Base-by-base conservation (phyloP, 2,113 vertebrate genomes). In the Opisthocomus hoazin region DNA sequence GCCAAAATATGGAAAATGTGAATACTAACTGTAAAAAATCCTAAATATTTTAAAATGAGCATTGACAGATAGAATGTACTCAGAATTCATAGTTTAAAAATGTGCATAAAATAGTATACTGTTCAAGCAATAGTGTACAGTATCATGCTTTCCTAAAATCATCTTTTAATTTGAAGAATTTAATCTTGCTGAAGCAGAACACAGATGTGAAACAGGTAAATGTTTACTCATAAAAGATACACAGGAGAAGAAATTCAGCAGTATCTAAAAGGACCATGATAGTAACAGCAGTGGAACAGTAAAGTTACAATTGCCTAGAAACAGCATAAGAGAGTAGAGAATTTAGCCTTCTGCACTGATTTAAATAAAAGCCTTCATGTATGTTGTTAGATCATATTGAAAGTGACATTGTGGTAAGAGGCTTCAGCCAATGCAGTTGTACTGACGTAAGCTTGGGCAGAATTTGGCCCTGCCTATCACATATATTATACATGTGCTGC, bases 341-440 rank as follows among this genome's bases (percentile, higher is more conserved):
- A 81, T 37, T 20, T 36, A 70, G 58, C 39, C 46, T 78, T 50
- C 20, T 91, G 75, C 54, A 73, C 9, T 12, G 39, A 89, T 75
- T 95, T 84, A 96, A 95, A 91, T 68, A 84, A 82, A 92, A 92
- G 29, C 46, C 43, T 80, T 68, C 27, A 22, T 36, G 10, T 15
- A 32, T 29, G 43, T 83, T 93, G 87, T 94, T 94, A 71, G 76
- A 81, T 54, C 34, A 36, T 83, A 86, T 87, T 89, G 56, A 39
- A 96, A 94, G 76, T 84, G 83, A 81, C 73, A 84, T 56, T n/a
- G 77, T 78, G 61, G 84, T 84, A 93, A 90, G 56, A 92, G 54
- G 71, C 84, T 74, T 90, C 79, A 92, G 83, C 56, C 86, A 81
- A 3, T 84, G 76, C 78, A 92, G 76, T 24, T 84, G 65, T 22